Conservation (phyloP, 2,888 invertebrate genomes). For the Escarpia spicata region DNA sequence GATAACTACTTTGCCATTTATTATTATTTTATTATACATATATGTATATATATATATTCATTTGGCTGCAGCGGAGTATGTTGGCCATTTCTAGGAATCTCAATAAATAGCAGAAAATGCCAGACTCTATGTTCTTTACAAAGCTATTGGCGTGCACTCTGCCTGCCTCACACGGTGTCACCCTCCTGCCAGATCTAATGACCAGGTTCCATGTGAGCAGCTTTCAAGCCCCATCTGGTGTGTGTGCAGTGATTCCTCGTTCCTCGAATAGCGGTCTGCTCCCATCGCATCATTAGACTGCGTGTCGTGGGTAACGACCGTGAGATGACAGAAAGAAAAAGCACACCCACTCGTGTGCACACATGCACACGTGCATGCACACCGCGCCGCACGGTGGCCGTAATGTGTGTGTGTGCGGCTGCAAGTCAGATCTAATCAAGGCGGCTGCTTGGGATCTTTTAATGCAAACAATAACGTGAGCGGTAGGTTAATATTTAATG, state of each 20-base stretch:
- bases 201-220: neutral
- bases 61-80: neutral
- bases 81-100: neutral
- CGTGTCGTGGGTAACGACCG: neutral
- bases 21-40: no score
- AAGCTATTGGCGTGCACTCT: neutral
- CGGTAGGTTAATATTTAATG: neutral
- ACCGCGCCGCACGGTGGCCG: neutral
- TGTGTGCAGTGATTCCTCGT: neutral
- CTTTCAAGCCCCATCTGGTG: neutral
- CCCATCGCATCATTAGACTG: neutral
- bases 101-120: neutral
- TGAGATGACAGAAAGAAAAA: neutral
- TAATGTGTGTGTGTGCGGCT: neutral
- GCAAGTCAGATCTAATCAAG: neutral
- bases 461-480: neutral
- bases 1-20: no score
- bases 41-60: neutral
- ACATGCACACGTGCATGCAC: neutral
- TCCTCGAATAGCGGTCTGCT: neutral
- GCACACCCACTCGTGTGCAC: neutral
- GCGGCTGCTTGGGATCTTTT: neutral
- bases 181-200: neutral
- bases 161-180: neutral
- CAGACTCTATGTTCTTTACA: neutral